phyloP scores from a whole-genome alignment of 2,113 vertebrate species.

The Entelurus aequoreus region DNA sequence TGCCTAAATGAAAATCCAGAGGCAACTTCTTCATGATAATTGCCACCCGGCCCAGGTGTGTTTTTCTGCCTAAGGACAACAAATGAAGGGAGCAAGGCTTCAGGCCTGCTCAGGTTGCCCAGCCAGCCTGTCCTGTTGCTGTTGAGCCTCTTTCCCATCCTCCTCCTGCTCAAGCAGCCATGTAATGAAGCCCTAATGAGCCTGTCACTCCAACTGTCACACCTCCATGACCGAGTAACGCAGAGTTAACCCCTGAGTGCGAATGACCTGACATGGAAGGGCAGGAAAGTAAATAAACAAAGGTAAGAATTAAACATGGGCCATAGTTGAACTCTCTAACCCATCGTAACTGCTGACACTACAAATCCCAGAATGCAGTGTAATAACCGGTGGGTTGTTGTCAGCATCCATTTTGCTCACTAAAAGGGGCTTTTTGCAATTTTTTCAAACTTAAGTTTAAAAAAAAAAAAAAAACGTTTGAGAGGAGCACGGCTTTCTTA shows the following conservation, averaged over 20 bases:
- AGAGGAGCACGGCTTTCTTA: no score
- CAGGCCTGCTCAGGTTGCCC: conserved; percentile 12
- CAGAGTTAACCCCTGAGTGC: not conserved
- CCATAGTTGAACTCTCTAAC: not conserved
- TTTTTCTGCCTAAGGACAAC: conserved; percentile 5
- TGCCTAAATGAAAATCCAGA: not conserved
- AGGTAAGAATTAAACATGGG: not conserved
- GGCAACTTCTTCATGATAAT: conserved; percentile 12
- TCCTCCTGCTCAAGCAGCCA: conserved; percentile 46
- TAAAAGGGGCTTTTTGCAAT: no score
- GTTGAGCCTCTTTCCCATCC: conserved; percentile 17
- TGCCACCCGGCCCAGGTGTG: conserved; percentile 54
- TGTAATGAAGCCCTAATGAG: conserved; percentile 67
- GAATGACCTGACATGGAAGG: not conserved
- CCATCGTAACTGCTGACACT: no score
- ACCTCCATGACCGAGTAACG: not conserved
- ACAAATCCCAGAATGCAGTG: no score
- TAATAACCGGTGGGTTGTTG: no score
- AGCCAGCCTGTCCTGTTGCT: conserved; percentile 29
- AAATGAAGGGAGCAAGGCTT: conserved; percentile 8
- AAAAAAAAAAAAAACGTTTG: no score
- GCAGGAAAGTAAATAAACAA: conserved; percentile 4
- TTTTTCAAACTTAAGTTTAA: no score
- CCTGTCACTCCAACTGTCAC: conserved; percentile 47
- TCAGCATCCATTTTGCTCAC: no score